Conservation (phyloP, 35 echinoderm and acorn worm genomes). For the Diadema setosum region DNA sequence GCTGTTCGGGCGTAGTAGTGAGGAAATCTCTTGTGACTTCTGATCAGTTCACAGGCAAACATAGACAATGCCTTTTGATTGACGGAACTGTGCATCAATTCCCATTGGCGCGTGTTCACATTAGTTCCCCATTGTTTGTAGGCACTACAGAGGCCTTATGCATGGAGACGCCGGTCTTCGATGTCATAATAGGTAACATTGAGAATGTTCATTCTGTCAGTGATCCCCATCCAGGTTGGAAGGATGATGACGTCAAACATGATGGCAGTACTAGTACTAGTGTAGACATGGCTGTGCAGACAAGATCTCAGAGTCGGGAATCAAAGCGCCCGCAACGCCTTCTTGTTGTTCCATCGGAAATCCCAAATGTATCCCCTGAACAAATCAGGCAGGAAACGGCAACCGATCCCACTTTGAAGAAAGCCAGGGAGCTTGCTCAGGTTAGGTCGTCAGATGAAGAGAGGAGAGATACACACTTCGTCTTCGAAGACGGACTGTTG, state of each 20-base stretch:
- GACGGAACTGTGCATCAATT: constrained; percentile 34
- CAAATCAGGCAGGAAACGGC: neutral
- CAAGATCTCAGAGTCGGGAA: neutral
- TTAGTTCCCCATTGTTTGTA: constrained; percentile 52
- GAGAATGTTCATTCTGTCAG: neutral
- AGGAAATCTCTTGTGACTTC: neutral
- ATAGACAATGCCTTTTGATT: constrained; percentile 38
- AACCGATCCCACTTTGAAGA: neutral
- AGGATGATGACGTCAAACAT: neutral
- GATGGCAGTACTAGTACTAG: neutral
- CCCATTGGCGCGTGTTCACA: constrained; percentile 15
- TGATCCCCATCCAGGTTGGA: neutral
- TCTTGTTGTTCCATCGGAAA: neutral
- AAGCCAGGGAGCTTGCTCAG: neutral
- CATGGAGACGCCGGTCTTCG: constrained; percentile 50
- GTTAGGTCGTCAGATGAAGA: neutral
- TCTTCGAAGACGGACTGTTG: neutral
- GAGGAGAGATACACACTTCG: neutral
- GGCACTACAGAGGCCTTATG: constrained; percentile 43
- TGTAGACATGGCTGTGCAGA: neutral
- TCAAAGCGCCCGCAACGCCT: neutral
- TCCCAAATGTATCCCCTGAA: neutral
- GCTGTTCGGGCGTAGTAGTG: constrained; percentile 49
- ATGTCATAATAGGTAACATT: constrained; percentile 56
- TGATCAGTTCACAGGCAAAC: constrained; percentile 36